phyloP scores from a whole-genome alignment of 2,113 vertebrate genomes.

The Lipotes vexillifer region DNA sequence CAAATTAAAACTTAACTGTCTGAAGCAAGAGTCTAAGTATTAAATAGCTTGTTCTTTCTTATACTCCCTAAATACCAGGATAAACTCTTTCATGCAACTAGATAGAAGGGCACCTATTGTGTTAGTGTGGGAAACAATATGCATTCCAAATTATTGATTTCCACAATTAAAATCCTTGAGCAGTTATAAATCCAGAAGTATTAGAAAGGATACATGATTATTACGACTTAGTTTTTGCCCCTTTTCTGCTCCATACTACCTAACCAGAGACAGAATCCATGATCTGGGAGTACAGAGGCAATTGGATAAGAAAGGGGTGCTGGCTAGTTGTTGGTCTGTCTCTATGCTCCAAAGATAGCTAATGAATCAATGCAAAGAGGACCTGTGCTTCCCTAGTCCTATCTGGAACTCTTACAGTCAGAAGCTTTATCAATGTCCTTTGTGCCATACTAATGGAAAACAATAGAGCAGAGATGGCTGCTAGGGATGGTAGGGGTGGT shows the following conservation, averaged over 20 bases:
- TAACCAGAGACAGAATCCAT: not conserved
- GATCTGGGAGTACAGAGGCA: not conserved
- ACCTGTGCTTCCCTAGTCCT: not conserved
- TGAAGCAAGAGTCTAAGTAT: not conserved
- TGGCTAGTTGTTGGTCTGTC: not conserved
- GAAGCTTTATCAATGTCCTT: not conserved
- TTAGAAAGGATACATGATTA: not conserved
- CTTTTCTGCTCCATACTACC: not conserved
- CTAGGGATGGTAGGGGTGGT: too few relatives aligned
- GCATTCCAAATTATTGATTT: not conserved
- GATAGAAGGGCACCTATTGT: not conserved
- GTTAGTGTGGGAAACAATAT: not conserved
- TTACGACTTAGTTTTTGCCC: not conserved
- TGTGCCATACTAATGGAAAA: not conserved
- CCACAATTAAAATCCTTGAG: not conserved
- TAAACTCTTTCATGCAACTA: not conserved
- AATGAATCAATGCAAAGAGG: not conserved
- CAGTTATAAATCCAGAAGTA: not conserved
- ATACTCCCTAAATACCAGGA: not conserved
- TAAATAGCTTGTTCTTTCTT: not conserved
- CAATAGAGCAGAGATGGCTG: not conserved
- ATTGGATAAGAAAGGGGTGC: not conserved
- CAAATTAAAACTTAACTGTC: not conserved
- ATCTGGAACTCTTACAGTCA: not conserved
- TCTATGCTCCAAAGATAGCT: not conserved